Conservation (phyloP, 2,113 vertebrate species). For the Chaetorhynchus papuensis region DNA sequence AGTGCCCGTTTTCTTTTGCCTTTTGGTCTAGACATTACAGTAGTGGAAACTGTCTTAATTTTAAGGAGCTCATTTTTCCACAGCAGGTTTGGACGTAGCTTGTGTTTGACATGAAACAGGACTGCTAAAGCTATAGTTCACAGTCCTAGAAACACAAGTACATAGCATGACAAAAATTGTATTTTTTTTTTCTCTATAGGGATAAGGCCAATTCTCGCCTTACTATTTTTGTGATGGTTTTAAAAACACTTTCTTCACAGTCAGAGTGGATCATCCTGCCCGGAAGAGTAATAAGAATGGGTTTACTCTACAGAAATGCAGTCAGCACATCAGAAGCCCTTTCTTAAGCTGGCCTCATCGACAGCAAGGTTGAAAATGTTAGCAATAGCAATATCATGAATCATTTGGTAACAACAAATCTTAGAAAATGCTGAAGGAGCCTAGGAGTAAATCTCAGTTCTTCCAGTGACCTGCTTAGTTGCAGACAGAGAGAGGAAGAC, state of each 20-base stretch:
- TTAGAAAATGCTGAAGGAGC: background rate
- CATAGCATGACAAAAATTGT: background rate
- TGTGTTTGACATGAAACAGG: conserved; percentile 14
- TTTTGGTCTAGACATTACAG: conserved; percentile 43
- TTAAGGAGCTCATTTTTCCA: conserved; percentile 25
- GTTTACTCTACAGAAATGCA: conserved; percentile 9
- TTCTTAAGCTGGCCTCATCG: background rate
- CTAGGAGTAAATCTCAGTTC: background rate
- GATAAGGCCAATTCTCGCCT: background rate
- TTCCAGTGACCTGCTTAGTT: background rate
- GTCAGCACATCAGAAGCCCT: background rate
- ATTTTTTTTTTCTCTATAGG: background rate
- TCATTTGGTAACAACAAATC: background rate
- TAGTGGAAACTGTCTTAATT: conserved; percentile 17
- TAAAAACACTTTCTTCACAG: background rate
- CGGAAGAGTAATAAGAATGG: background rate
- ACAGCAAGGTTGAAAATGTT: background rate
- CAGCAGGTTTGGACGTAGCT: background rate
- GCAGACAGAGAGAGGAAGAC: background rate
- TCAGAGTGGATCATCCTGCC: background rate
- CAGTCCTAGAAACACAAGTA: background rate
- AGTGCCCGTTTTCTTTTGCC: background rate
- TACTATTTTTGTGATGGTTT: conserved; percentile 2
- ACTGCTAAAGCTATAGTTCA: background rate
- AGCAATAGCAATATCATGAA: background rate